Conservation (phyloP, 2,888 invertebrate genomes). For the Phalangium opilio region DNA sequence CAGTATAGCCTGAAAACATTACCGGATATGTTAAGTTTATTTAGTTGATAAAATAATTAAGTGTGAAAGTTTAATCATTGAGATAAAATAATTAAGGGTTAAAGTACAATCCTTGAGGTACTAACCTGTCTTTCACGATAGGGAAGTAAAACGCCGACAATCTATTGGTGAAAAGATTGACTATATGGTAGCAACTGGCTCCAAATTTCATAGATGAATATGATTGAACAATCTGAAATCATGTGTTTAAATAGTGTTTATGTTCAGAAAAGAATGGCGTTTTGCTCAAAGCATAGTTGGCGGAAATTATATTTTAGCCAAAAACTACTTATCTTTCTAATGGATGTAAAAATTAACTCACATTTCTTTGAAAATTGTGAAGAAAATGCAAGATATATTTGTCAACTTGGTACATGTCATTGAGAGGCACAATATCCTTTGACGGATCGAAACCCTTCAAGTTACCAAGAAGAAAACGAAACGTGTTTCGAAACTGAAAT, state of each 20-base stretch:
- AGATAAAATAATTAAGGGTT: no score
- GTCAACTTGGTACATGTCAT: constrained; percentile 30
- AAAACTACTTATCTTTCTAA: no score
- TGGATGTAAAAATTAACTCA: no score
- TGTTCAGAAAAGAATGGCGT: no score
- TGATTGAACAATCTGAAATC: constrained; percentile 36
- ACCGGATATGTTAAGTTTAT: no score
- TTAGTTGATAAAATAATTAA: no score
- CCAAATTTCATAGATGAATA: constrained; percentile 46
- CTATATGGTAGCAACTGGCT: constrained; percentile 34
- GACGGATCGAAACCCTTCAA: constrained; percentile 28
- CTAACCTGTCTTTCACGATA: constrained; percentile 30
- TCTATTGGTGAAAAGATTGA: constrained; percentile 48
- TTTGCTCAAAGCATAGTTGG: no score
- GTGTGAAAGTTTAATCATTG: no score
- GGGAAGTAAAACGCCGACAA: constrained; percentile 64
- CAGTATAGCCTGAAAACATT: constrained; percentile 77
- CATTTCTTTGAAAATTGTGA: constrained; percentile 43
- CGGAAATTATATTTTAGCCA: no score
- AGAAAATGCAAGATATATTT: constrained; percentile 60
- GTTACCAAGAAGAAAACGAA: constrained; percentile 68
- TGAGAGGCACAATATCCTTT: constrained; percentile 35
- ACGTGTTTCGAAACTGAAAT: constrained; percentile 48
- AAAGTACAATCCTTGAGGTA: no score
- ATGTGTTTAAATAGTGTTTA: no score